A percentile compares a stretch with the other conserved stretches of the same genome.
Evolutionary conservation across 2,888 invertebrate genomes (phyloP).

Genomic region (Malthinus seriepunctatus): DNA sequence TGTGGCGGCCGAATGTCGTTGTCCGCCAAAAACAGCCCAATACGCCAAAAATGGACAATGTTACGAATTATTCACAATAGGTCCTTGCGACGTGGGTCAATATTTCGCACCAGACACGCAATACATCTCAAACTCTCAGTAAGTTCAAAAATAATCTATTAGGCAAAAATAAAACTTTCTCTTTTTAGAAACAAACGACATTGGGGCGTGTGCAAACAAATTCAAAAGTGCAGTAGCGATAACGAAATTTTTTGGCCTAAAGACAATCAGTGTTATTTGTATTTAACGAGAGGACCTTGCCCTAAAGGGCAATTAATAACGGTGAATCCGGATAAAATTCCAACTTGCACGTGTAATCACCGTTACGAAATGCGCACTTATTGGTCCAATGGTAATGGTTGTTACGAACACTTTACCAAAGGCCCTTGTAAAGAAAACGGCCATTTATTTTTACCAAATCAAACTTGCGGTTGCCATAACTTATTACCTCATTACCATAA

Average conservation of each 20-base stretch:
- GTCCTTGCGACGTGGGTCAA: conserved; percentile 73
- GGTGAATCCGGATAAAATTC: conserved; percentile 62
- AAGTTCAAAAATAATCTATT: conserved; percentile 14
- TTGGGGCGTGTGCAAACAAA: conserved; percentile 73
- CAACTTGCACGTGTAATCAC: conserved; percentile 63
- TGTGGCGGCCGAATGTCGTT: conserved; percentile 77
- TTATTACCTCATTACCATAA: conserved; percentile 76
- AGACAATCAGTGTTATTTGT: conserved; percentile 74
- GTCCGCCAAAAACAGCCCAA: conserved; percentile 79
- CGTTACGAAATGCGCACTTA: conserved; percentile 55
- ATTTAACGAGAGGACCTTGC: conserved; percentile 75
- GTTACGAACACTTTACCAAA: conserved; percentile 78
- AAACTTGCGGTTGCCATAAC: conserved; percentile 72
- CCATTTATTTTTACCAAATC: conserved; percentile 75
- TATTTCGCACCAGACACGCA: conserved; percentile 74
- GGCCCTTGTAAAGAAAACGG: conserved; percentile 80
- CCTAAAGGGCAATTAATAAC: conserved; percentile 72
- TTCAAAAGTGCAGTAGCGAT: conserved; percentile 65
- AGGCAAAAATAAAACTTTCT: not conserved
- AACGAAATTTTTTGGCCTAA: conserved; percentile 77
- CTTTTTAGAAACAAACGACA: conserved; percentile 53
- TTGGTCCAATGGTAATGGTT: conserved; percentile 66
- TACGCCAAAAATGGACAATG: conserved; percentile 70
- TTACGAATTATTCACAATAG: conserved; percentile 72
- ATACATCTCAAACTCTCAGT: conserved; percentile 31